Evolutionary conservation across 2,888 invertebrate species (phyloP).

Genomic region (Rotaria magnacalcarata): DNA sequence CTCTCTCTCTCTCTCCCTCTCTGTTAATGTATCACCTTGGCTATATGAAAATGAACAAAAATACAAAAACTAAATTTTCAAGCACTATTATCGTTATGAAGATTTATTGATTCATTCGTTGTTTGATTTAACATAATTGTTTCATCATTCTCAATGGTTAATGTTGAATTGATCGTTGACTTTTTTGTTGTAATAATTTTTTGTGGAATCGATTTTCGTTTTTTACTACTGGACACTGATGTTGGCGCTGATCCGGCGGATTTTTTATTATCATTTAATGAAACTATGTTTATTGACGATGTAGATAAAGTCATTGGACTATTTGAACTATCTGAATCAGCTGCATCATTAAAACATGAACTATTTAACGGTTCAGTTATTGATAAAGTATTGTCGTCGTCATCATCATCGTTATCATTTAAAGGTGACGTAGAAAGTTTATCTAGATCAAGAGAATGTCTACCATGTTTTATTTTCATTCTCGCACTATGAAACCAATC

Average conservation of each 20-base stretch:
- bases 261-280: not conserved
- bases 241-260: not conserved
- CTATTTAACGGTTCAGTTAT: not conserved
- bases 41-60: not conserved
- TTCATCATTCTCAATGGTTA: slow-evolving; percentile 1
- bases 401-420: not conserved
- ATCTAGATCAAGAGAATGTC: no score
- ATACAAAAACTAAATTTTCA: not conserved
- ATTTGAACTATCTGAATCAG: not conserved
- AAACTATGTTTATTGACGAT: not conserved
- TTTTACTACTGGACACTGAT: not conserved
- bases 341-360: not conserved
- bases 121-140: not conserved
- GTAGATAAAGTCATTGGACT: not conserved
- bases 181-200: slow-evolving; percentile 8
- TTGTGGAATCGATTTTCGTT: slow-evolving; percentile 32
- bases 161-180: not conserved
- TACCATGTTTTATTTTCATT: slow-evolving; percentile 42
- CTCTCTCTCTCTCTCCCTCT: no score
- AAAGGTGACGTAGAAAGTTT: not conserved
- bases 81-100: not conserved
- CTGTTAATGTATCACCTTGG: not conserved
- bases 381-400: not conserved
- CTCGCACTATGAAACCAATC: slow-evolving; percentile 99
- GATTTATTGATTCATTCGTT: not conserved